These are phyloP conservation scores for Aphaenogaster rudis DNA, from an alignment of 1,140 invertebrate species.

Conservation along the genomic window DNA sequence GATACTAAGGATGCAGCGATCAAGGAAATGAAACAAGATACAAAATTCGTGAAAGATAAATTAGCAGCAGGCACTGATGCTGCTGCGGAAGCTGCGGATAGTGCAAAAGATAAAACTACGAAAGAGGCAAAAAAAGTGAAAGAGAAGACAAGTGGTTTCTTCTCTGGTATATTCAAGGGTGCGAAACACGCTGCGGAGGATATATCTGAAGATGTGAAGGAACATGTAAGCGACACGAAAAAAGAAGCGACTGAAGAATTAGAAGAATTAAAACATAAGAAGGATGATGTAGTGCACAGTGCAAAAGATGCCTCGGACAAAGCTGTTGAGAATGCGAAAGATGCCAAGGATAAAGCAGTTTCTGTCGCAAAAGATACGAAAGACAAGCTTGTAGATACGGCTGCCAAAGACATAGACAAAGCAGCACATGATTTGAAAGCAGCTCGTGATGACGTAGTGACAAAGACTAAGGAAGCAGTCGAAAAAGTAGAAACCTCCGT, in stretches of 20 bases:
- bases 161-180: constrained; percentile 73
- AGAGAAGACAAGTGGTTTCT: constrained; percentile 63
- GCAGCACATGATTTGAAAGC: constrained; percentile 54
- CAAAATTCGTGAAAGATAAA: constrained; percentile 46
- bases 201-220: constrained; percentile 78
- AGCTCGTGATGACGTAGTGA: constrained; percentile 61
- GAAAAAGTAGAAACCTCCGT: constrained; percentile 41
- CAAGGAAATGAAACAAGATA: constrained; percentile 10
- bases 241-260: constrained; percentile 66
- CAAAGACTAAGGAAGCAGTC: constrained; percentile 50
- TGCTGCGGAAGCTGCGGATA: constrained; percentile 12
- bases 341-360: constrained; percentile 36
- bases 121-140: constrained; percentile 57
- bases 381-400: constrained; percentile 49
- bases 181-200: constrained; percentile 79
- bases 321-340: not conserved
- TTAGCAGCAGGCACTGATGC: not conserved
- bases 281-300: not conserved
- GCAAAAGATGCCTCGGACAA: constrained; percentile 42
- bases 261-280: constrained; percentile 15
- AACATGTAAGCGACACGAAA: constrained; percentile 77
- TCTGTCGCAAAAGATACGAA: constrained; percentile 50
- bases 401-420: constrained; percentile 55
- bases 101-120: constrained; percentile 55
- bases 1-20: constrained; percentile 36